These are phyloP conservation scores for Deilephila porcellus DNA, from an alignment of 2,888 invertebrate genomes.

Conservation along the genomic window DNA sequence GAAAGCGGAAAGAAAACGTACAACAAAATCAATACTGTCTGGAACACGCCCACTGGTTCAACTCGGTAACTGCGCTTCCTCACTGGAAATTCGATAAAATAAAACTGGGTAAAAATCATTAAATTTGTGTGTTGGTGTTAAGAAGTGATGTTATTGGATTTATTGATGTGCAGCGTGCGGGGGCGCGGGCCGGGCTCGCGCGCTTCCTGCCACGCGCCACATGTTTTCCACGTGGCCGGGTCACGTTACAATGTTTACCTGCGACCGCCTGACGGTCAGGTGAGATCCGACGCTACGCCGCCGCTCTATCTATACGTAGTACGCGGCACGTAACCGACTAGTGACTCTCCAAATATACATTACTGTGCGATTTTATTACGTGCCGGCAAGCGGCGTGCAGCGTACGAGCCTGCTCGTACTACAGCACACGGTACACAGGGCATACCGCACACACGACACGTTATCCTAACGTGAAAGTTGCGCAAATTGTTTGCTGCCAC, in stretches of 20 bases:
- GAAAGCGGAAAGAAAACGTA: conserved; percentile 65
- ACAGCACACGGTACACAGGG: conserved; percentile 41
- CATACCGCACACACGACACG: conserved; percentile 41
- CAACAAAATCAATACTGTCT: conserved; percentile 83
- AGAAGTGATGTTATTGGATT: conserved; percentile 44
- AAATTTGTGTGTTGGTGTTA: conserved; percentile 68
- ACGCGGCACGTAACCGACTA: conserved; percentile 37
- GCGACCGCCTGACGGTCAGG: conserved; percentile 76
- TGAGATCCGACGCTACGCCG: conserved; percentile 64
- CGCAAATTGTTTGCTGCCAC: conserved; percentile 54
- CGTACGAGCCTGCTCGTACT: conserved; percentile 39
- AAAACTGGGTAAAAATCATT: conserved; percentile 81
- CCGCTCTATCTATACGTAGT: conserved; percentile 48
- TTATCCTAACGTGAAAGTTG: conserved; percentile 41
- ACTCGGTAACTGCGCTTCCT: conserved; percentile 82
- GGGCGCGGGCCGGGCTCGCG: not conserved
- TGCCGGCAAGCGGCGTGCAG: not conserved
- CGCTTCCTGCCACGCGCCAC: conserved; percentile 50
- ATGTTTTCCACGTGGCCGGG: conserved; percentile 77
- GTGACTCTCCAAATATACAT: conserved; percentile 47
- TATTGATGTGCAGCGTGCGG: conserved; percentile 37
- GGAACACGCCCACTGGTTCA: conserved; percentile 80
- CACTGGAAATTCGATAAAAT: conserved; percentile 82
- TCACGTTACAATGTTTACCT: conserved; percentile 84
- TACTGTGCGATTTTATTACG: conserved; percentile 3